These are phyloP conservation scores for Catharus ustulatus DNA, from an alignment of 2,797 vertebrate species.

Conservation along the genomic window DNA sequence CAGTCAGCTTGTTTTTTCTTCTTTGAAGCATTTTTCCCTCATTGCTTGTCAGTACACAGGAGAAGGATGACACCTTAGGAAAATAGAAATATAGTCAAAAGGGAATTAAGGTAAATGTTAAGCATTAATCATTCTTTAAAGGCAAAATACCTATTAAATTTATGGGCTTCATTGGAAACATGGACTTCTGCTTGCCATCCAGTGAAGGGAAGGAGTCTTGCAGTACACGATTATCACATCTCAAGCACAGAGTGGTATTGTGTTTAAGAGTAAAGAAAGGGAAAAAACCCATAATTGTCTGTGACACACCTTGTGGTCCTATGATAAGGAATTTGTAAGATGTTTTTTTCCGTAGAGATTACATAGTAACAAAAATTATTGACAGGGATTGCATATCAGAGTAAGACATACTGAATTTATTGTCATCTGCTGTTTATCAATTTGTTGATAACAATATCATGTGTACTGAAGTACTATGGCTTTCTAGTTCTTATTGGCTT, in stretches of 20 bases:
- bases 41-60: background rate
- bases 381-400: background rate
- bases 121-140: background rate
- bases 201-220: background rate
- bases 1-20: background rate
- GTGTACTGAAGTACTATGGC: background rate
- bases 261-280: background rate
- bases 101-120: background rate
- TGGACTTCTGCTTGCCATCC: background rate
- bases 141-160: background rate
- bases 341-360: background rate
- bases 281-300: background rate
- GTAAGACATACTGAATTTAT: background rate
- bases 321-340: background rate
- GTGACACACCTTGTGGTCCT: background rate
- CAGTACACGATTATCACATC: background rate
- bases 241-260: background rate
- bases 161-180: background rate
- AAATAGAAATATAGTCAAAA: background rate
- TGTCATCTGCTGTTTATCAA: background rate
- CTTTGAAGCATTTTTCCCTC: background rate
- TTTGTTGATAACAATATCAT: background rate
- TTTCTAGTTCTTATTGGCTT: background rate
- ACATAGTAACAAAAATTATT: background rate
- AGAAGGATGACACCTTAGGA: constrained; percentile 1